Evolutionary conservation across 92 coral and sea anemone species (phyloP).

Genomic region (Heliopora coerulea): DNA sequence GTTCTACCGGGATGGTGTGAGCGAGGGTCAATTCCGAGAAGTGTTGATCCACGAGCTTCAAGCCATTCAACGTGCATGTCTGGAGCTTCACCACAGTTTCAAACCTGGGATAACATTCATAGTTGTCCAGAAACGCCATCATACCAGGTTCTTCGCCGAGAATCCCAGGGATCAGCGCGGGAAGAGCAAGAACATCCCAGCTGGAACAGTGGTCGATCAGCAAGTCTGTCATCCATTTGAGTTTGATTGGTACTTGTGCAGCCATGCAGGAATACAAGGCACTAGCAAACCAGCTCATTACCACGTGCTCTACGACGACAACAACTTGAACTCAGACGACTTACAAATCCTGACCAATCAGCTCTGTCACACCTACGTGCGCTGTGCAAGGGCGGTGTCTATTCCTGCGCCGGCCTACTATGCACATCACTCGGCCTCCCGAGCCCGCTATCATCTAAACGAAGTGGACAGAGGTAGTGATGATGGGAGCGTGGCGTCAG

Average conservation of each 20-base stretch:
- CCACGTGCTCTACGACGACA: conserved; percentile 91
- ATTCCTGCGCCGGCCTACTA: conserved; percentile 96
- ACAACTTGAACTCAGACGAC: conserved; percentile 71
- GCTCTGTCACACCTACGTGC: conserved; percentile 85
- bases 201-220: conserved; percentile 84
- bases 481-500: conserved; percentile 56
- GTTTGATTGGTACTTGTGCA: conserved; percentile 92
- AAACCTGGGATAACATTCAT: conserved; percentile 83
- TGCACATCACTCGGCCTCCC: conserved; percentile 92
- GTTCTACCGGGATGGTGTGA: conserved; percentile 92
- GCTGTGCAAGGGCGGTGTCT: conserved; percentile 90
- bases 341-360: conserved; percentile 85
- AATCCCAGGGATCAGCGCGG: conserved; percentile 70
- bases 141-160: conserved; percentile 76
- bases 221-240: conserved; percentile 84
- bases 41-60: conserved; percentile 70
- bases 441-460: conserved; percentile 69
- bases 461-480: conserved; percentile 54
- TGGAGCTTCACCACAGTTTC: conserved; percentile 65
- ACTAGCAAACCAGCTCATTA: conserved; percentile 95
- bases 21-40: conserved; percentile 93
- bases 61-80: conserved; percentile 88
- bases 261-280: conserved; percentile 95
- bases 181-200: conserved; percentile 70
- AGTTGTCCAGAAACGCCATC: conserved; percentile 94